A percentile compares a stretch with the other conserved stretches of the same genome.
Conservation (phyloP, 2,888 invertebrate genomes). For the Hymenopus coronatus region DNA sequence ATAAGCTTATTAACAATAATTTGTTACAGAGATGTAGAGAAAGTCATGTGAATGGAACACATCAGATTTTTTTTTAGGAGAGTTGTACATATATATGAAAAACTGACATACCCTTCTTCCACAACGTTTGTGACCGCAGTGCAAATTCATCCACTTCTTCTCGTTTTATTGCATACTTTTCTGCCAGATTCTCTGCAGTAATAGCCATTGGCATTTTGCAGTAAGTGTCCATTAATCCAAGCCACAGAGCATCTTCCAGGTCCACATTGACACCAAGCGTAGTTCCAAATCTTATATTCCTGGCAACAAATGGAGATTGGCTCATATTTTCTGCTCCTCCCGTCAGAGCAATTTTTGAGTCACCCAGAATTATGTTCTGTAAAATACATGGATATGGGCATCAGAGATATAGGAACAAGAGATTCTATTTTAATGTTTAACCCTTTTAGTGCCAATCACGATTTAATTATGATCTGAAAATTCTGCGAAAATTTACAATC, state of each 20-base stretch:
- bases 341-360: conserved; percentile 80
- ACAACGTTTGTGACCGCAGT: conserved; percentile 77
- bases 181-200: conserved; percentile 92
- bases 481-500: too few relatives aligned
- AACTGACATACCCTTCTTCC: conserved; percentile 69
- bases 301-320: conserved; percentile 80
- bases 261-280: conserved; percentile 70
- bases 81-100: too few relatives aligned
- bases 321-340: conserved; percentile 98
- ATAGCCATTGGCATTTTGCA: conserved; percentile 93
- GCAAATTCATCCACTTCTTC: conserved; percentile 86
- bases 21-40: too few relatives aligned
- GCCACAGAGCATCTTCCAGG: conserved; percentile 90
- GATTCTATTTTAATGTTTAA: neutral
- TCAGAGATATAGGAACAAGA: neutral
- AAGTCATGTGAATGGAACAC: too few relatives aligned
- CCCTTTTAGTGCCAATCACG: too few relatives aligned
- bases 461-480: too few relatives aligned
- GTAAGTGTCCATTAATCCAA: conserved; percentile 80
- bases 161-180: conserved; percentile 74
- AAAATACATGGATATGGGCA: too few relatives aligned
- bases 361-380: conserved; percentile 82
- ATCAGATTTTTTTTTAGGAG: too few relatives aligned
- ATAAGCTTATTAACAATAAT: too few relatives aligned
- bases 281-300: conserved; percentile 86